Conservation (phyloP, 2,797 vertebrate species). For the Smutsia temminckii region DNA sequence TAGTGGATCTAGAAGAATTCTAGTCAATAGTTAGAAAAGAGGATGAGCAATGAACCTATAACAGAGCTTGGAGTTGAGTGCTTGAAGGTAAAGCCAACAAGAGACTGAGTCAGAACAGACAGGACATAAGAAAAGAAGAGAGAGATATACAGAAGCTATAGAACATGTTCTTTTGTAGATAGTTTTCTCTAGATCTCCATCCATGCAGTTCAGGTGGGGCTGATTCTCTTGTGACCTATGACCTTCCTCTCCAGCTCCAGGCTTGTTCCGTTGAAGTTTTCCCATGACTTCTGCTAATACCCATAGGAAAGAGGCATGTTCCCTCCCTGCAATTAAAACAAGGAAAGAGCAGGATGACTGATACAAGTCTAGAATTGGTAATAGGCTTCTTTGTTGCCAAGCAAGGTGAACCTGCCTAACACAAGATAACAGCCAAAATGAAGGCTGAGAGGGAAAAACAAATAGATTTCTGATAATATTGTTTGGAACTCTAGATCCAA, state of each 20-base stretch:
- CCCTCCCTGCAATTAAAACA: not conserved
- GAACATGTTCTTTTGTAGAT: not conserved
- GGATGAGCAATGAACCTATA: not conserved
- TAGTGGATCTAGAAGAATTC: not conserved
- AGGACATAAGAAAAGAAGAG: not conserved
- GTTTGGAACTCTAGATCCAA: constrained; percentile 10
- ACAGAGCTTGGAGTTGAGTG: not conserved
- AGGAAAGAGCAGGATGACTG: not conserved
- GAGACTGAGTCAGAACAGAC: not conserved
- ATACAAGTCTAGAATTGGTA: not conserved
- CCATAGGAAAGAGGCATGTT: not conserved
- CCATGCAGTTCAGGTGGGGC: not conserved
- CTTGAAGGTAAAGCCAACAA: not conserved
- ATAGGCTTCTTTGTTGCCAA: not conserved
- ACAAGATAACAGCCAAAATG: constrained; percentile 25
- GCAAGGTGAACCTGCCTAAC: not conserved
- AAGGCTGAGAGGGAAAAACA: constrained; percentile 30
- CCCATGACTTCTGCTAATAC: not conserved
- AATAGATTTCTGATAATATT: constrained; percentile 54
- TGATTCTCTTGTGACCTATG: not conserved
- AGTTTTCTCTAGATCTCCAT: not conserved
- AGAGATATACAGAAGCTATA: not conserved
- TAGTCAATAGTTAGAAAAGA: not conserved
- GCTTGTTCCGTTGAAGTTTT: not conserved
- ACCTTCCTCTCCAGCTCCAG: not conserved